Conservation (phyloP, 2,797 vertebrate species). For the Anguilla marmorata region DNA sequence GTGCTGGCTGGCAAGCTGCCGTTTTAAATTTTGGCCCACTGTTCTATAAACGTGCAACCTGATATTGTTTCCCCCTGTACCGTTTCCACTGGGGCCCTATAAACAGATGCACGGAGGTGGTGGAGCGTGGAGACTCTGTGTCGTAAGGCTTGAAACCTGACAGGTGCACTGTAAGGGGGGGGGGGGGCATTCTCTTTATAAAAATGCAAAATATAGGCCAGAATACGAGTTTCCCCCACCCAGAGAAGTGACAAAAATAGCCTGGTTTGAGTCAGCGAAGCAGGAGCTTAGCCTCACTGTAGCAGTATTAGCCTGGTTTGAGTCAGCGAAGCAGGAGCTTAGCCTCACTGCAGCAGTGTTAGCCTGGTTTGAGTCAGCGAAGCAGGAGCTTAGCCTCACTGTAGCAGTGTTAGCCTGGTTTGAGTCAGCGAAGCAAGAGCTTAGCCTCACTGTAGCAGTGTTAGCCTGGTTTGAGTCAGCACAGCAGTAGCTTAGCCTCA, state of each 20-base stretch:
- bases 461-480: too few species aligned
- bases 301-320: too few species aligned
- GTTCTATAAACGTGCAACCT: conserved; percentile 1
- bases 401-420: background rate
- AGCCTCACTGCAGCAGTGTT: too few species aligned
- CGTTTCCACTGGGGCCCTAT: conserved; percentile 21
- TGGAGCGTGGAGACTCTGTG: conserved; percentile 38
- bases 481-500: too few species aligned
- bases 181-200: background rate
- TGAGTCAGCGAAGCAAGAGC: too few species aligned
- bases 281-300: too few species aligned
- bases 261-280: background rate
- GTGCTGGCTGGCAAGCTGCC: background rate
- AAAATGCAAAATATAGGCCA: background rate
- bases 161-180: conserved; percentile 39
- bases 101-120: conserved; percentile 29
- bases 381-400: too few species aligned
- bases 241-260: background rate
- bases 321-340: too few species aligned
- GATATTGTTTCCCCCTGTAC: conserved; percentile 39
- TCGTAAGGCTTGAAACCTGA: conserved; percentile 40
- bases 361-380: too few species aligned
- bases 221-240: background rate
- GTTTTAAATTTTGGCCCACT: background rate
- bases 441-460: too few species aligned